Base-by-base conservation (phyloP, 1,140 invertebrate species). In the Ooceraea biroi region DNA sequence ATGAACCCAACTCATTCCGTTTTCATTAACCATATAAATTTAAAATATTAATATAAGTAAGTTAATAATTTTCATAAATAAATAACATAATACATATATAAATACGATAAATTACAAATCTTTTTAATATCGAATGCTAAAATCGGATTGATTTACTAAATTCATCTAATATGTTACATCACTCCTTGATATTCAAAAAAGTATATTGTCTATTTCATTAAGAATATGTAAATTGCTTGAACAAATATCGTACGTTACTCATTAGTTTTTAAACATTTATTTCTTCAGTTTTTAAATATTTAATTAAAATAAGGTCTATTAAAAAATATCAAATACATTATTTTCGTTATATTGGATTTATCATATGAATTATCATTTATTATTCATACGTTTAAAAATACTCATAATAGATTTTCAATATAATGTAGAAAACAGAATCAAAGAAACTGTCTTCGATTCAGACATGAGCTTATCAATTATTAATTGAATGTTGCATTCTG, bases 1-100 rank as follows among this genome's bases (percentile, higher is more conserved):
- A 68, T 44, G 17, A 78, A 36, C n/a, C 66, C n/a, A 14, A 61
- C 36, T 19, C n/a, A n/a, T 85, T 48, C 48, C 46, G 8, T 30
- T 41, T 55, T 57, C 10, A 46, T 57, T 46, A 78, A 57, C 25
- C 12, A 12, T 19, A 60, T 2, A 0, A 14, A 14, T 5, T 11
- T 0, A 50, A 58, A n/a, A 72, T 11, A 48, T 4, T 25, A 58
- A 44, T 73, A 3, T 46, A 73, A 73, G 57, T 25, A 58, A 58
- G 3, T 2, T 72, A 22, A 22, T 14, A 58, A 46, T 69, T 12
- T 36, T 36, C 36, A 36, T 36, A 10, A 57, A 17, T 36, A 55
- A 41, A 36, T 63, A 30, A 8, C 4, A 12, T 12, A 12, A 77
- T 0, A 3, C 36, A 36, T 36, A 36, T 7, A 7, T 36, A 36